Percentiles rank a stretch among this genome's conserved stretches.
phyloP scores from a whole-genome alignment of 2,797 vertebrate genomes.

The Babyrousa celebensis region DNA sequence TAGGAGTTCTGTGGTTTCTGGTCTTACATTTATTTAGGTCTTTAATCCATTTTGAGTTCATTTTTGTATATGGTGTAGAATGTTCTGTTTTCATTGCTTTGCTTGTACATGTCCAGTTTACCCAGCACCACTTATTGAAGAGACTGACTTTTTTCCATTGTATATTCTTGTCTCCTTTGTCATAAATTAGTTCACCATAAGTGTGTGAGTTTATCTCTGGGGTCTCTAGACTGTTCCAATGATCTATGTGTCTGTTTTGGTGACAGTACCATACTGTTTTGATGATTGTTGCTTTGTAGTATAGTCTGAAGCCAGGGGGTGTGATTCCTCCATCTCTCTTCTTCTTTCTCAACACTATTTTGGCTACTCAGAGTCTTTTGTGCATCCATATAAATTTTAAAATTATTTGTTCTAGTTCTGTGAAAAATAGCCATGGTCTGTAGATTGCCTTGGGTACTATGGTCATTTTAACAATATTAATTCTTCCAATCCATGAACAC shows the following conservation, averaged over 20 bases:
- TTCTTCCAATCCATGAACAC: background rate
- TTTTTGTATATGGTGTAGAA: background rate
- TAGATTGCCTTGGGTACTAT: background rate
- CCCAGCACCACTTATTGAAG: background rate
- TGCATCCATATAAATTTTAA: background rate
- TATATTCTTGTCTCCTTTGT: background rate
- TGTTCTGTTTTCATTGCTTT: background rate
- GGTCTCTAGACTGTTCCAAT: background rate
- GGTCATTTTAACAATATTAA: background rate
- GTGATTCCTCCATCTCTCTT: too few relatives aligned
- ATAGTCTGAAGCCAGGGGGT: background rate
- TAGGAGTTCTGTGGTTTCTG: too few relatives aligned
- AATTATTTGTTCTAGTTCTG: background rate
- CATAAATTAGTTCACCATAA: background rate
- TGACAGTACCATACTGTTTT: background rate
- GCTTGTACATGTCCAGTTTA: background rate
- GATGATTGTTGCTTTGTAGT: background rate
- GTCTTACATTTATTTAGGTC: too few relatives aligned
- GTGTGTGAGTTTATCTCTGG: background rate
- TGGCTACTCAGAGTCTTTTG: background rate
- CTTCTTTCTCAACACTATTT: too few relatives aligned
- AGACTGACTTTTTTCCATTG: background rate
- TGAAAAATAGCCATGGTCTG: background rate
- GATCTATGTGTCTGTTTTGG: background rate
- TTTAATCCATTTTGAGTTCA: too few relatives aligned